Evolutionary conservation across 2,888 invertebrate species (phyloP).

Genomic region (Sthenelais limicola): DNA sequence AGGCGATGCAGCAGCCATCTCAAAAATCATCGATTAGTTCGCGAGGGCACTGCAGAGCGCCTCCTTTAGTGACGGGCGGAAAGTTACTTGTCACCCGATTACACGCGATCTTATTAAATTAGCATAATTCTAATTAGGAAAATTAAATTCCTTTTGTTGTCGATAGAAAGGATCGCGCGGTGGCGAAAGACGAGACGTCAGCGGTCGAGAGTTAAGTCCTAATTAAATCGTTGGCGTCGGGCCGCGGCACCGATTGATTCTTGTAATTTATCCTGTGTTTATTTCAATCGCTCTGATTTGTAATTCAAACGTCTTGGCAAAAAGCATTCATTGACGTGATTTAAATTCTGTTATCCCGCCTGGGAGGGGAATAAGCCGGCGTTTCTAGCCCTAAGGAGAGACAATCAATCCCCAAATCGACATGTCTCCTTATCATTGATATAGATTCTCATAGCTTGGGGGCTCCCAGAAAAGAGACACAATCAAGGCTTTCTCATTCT

Average conservation of each 20-base stretch:
- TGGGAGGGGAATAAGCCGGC: background rate
- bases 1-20: background rate
- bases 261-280: conserved; percentile 38
- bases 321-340: conserved; percentile 28
- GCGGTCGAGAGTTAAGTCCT: conserved; percentile 31
- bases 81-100: conserved; percentile 32
- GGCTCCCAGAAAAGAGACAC: too few species aligned
- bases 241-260: conserved; percentile 28
- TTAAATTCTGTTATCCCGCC: conserved; percentile 40
- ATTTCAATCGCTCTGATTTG: conserved; percentile 34
- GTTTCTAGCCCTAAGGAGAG: conserved; percentile 13
- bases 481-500: too few species aligned
- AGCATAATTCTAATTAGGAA: conserved; percentile 40
- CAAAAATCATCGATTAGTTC: conserved; percentile 25
- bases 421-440: background rate
- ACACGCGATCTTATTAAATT: conserved; percentile 38
- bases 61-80: conserved; percentile 7
- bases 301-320: conserved; percentile 34
- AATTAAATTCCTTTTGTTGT: conserved; percentile 38
- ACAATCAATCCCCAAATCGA: conserved; percentile 36
- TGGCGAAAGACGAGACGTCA: background rate
- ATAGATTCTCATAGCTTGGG: too few species aligned
- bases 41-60: too few species aligned
- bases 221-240: conserved; percentile 39
- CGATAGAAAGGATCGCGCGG: background rate